Evolutionary conservation across 1,140 invertebrate genomes (phyloP), one percentile per base, ranked within the genome.

Genomic region (Belonocnema kinseyi): DNA sequence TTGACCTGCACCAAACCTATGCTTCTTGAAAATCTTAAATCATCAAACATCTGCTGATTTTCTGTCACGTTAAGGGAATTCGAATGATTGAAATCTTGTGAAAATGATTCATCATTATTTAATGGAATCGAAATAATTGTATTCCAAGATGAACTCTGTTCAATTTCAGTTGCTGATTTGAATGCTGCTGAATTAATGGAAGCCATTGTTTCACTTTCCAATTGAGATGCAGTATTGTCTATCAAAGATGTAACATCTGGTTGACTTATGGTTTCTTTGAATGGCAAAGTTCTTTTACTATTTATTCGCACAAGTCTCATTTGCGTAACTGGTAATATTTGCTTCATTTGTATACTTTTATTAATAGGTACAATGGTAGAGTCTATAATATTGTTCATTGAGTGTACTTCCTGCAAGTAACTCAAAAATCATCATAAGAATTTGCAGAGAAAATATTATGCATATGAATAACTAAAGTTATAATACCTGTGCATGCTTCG

Each of bases 1-100:
- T 87, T 88, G 12, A 92, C 87, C 82, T 91, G 90, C 3, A 92
- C 90, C 2, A 88, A 77, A 33, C 85, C 88, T 14, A 66, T 16
- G 13, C 13, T 66, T n/a, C n/a, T 33, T 13, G 12, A 33, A 12
- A 10, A 40, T 40, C n/a, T 33, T 16, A 4, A 33, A 16, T n/a
- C 21, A 66, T 33, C 26, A n/a, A 40, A 2, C 10, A 16, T 6
- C 13, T 13, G 21, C 12, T 13, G 8, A 11, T 46, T 8, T 46
- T 0, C 40, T 46, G 40, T 46, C 40, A 46, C 10, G 5, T 46
- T 10, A 11, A 46, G 40, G 40, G 40, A 80, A 74, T 79, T 83
- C 74, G 46, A 80, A 51, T n/a, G 52, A 74, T 74, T 12, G 19
- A 3, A 72, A 52, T 61, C 17, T 80, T 78, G 51, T 61, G 21